Percentiles rank a stretch among this genome's conserved stretches.
Evolutionary conservation across 2,113 vertebrate species (phyloP).

Genomic region (Nettapus auritus): DNA sequence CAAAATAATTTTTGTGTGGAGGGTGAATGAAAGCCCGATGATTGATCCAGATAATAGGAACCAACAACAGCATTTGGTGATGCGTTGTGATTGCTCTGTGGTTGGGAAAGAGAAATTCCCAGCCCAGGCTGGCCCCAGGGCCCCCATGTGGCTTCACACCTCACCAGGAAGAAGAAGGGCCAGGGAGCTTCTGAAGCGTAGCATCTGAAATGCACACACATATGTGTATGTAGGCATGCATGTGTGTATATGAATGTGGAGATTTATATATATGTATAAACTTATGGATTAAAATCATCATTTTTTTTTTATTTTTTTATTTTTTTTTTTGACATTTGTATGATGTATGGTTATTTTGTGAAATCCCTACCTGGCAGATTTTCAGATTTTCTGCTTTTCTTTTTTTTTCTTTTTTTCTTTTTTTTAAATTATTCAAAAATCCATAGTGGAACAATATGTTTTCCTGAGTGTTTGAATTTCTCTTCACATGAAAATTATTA

Average conservation of each 20-base stretch:
- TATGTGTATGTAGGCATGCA: accelerated
- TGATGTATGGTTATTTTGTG: not conserved
- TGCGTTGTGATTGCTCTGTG: not conserved
- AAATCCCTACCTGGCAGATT: not conserved
- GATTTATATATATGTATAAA: not conserved
- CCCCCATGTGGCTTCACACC: not conserved
- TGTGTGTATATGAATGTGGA: too few relatives aligned
- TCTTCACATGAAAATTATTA: not conserved
- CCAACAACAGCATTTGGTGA: not conserved
- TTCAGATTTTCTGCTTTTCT: not conserved
- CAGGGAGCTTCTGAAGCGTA: not conserved
- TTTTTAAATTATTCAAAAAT: not conserved
- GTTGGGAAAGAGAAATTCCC: not conserved
- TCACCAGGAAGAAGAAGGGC: not conserved
- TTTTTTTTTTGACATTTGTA: not conserved
- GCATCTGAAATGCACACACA: not conserved
- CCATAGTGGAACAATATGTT: not conserved
- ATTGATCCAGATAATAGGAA: not conserved
- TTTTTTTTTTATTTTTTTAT: not conserved
- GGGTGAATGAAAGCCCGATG: not conserved
- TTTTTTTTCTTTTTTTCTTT: not conserved
- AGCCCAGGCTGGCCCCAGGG: accelerated
- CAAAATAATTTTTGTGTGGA: not conserved
- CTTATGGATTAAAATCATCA: not conserved
- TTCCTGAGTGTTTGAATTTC: not conserved